Evolutionary conservation across 2,113 vertebrate species (phyloP).

Genomic region (Nycticryphes semicollaris): DNA sequence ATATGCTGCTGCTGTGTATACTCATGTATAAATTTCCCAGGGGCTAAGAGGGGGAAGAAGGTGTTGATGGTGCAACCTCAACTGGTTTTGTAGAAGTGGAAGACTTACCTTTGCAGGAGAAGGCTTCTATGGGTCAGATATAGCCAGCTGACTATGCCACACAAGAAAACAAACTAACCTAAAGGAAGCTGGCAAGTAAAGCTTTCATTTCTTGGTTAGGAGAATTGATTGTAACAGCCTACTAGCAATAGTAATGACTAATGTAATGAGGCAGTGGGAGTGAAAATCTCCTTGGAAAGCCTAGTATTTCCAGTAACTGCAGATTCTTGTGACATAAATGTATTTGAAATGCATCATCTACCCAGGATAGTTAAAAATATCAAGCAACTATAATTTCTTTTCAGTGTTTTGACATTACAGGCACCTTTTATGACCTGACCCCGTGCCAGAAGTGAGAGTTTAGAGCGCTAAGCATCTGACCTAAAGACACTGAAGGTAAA

Average conservation of each 20-base stretch:
- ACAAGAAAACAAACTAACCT: background rate
- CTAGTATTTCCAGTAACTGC: background rate
- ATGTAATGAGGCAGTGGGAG: background rate
- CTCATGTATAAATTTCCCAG: background rate
- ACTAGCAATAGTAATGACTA: background rate
- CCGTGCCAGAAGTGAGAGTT: background rate
- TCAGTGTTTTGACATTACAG: background rate
- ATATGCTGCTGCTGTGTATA: background rate
- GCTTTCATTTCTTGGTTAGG: background rate
- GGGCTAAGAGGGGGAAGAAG: background rate
- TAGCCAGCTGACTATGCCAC: background rate
- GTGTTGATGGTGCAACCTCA: background rate
- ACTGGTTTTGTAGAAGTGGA: background rate
- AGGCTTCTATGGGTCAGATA: accelerated
- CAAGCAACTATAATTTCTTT: background rate
- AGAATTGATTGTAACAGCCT: background rate
- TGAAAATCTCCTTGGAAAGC: background rate
- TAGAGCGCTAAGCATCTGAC: background rate
- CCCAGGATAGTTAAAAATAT: background rate
- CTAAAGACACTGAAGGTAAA: background rate
- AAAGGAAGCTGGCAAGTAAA: background rate
- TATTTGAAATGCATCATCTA: background rate
- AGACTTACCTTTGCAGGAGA: background rate
- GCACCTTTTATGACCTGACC: background rate
- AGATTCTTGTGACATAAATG: background rate